Conservation (phyloP, 64 coral and sea anemone genomes). For the Stichodactyla helianthus region DNA sequence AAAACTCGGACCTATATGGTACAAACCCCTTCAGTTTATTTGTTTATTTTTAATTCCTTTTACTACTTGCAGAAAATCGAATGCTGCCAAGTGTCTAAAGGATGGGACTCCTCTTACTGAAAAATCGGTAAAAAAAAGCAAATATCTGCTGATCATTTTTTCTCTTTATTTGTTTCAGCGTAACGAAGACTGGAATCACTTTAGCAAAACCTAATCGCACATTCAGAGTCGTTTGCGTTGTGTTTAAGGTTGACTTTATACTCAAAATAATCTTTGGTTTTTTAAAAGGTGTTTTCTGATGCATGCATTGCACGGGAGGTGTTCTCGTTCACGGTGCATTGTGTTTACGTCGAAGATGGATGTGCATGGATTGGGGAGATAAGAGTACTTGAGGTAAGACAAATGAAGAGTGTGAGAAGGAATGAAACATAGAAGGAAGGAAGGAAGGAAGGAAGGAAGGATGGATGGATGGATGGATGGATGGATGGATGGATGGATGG, state of each 20-base stretch:
- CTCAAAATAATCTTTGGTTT: background rate
- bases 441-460: too few species aligned
- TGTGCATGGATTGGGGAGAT: slow-evolving; percentile 53
- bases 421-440: too few species aligned
- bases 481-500: too few species aligned
- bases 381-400: slow-evolving; percentile 22
- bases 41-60: too few species aligned
- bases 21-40: too few species aligned
- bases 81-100: background rate
- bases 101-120: background rate
- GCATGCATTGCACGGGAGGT: slow-evolving; percentile 28
- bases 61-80: background rate
- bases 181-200: too few species aligned
- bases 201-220: too few species aligned
- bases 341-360: slow-evolving; percentile 32
- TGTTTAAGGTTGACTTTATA: background rate
- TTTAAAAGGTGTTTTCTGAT: slow-evolving; percentile 33
- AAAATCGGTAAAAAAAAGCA: background rate
- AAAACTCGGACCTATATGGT: too few species aligned
- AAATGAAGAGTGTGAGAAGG: background rate
- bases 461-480: too few species aligned
- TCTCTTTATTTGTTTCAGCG: too few species aligned
- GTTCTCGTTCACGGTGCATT: slow-evolving; percentile 21
- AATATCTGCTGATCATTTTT: background rate
- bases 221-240: background rate